Conservation (phyloP, 2,113 vertebrate genomes). For the Trematocara marginatum region DNA sequence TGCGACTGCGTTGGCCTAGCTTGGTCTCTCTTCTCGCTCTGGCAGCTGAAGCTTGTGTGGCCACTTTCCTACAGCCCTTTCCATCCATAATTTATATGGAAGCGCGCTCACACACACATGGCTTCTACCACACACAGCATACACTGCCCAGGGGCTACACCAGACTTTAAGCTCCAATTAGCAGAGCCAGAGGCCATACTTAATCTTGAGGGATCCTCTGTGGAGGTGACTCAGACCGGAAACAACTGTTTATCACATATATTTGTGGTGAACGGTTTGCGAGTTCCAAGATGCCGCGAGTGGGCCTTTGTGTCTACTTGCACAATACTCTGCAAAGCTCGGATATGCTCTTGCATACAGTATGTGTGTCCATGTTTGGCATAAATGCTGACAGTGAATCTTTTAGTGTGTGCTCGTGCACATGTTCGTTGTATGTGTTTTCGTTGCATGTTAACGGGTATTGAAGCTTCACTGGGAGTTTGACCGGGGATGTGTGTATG, state of each 20-base stretch:
- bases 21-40: constrained; percentile 8
- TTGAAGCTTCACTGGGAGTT: background rate
- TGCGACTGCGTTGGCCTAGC: constrained; percentile 37
- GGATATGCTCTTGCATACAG: background rate
- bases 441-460: background rate
- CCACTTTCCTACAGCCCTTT: constrained; percentile 33
- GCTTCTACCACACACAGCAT: constrained; percentile 34
- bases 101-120: background rate
- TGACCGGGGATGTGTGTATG: background rate
- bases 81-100: constrained; percentile 62
- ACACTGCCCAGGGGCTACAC: constrained; percentile 68
- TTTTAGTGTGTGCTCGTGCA: background rate
- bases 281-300: background rate
- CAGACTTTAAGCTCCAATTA: constrained; percentile 77
- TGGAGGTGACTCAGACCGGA: constrained; percentile 60
- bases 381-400: background rate
- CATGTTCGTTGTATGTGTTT: background rate
- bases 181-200: constrained; percentile 71
- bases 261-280: background rate
- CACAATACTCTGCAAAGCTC: background rate
- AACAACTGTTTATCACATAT: constrained; percentile 58
- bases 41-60: constrained; percentile 58
- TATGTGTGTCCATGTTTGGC: background rate
- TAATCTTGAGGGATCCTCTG: constrained; percentile 65
- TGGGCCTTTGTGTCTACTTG: background rate